Evolutionary conservation across 2,888 invertebrate species (phyloP), one percentile per base, ranked within the genome.

Genomic region (Sarcophaga variegata): DNA sequence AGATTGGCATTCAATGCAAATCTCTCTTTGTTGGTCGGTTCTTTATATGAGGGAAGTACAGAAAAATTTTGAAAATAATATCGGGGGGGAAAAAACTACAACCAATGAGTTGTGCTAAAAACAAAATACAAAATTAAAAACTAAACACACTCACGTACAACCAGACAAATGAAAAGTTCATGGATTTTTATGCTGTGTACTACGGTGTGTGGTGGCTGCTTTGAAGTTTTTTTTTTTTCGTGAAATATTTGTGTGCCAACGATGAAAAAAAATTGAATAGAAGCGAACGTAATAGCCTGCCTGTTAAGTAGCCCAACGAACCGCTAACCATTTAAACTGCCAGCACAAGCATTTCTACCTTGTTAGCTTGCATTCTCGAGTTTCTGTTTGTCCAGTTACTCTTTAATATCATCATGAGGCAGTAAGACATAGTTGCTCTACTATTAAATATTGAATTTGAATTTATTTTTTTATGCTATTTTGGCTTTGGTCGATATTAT

Each of bases 331-430:
- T 20, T 60, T 60, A 20, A 17, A 37, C 12, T 12, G n/a, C n/a
- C 67, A 67, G 37, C 67, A 67, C 45, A 64, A 45, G 45, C 49
- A 54, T 20, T 64, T 76, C 17, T 64, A 14, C 12, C 47, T 77
- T 72, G 37, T 67, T 62, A 17, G 14, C 10, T 69, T 60, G 74
- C 81, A 81, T 72, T 67, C 71, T 87, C 81, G 80, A 72, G 82
- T 86, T 77, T 77, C 62, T 83, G 77, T 69, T 78, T 75, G 81
- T 71, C 78, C 75, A 79, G 74, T 76, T 81, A 76, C 20, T 17
- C 17, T 70, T 83, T 70, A 54, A 54, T 54, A 54, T 12, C 17
- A 54, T 54, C 4, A 4, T 0, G 54, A 3, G 14, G 54, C 5
- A 17, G 54, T 37, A 8, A 10, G 8, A 37, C 37, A 49, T 63